These are phyloP conservation scores for Athrips mouffetella DNA, from an alignment of 2,888 invertebrate genomes.

Conservation along the genomic window DNA sequence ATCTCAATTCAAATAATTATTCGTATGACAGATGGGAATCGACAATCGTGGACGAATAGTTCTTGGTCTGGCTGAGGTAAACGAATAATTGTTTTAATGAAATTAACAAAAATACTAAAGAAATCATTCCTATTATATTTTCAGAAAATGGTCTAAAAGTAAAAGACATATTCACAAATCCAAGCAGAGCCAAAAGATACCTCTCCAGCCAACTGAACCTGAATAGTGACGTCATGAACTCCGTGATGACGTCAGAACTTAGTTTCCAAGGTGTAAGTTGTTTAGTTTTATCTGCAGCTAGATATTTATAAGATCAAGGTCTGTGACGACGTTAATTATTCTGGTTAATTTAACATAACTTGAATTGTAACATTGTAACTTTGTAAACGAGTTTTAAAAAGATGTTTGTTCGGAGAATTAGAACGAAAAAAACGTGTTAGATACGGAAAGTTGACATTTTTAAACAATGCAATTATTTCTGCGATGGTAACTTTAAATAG, in stretches of 20 bases:
- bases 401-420: too few relatives aligned
- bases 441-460: too few relatives aligned
- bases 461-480: too few relatives aligned
- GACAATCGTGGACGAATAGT: too few relatives aligned
- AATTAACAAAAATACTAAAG: not conserved
- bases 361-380: not conserved
- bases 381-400: too few relatives aligned
- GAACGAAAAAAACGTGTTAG: too few relatives aligned
- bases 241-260: constrained; percentile 65
- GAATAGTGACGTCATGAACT: constrained; percentile 50
- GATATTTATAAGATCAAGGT: not conserved
- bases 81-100: too few relatives aligned
- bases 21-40: too few relatives aligned
- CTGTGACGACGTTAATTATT: not conserved
- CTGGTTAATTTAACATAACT: not conserved
- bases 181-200: constrained; percentile 55
- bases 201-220: constrained; percentile 53
- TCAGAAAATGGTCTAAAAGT: constrained; percentile 74
- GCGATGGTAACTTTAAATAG: too few relatives aligned
- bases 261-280: constrained; percentile 74
- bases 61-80: too few relatives aligned
- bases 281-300: not conserved
- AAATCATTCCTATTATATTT: constrained; percentile 22
- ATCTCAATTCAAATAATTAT: too few relatives aligned
- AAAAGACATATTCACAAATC: constrained; percentile 68